Evolutionary conservation across 2,113 vertebrate species (phyloP), one percentile per base, ranked within the genome.

Genomic region (Onychostoma macrolepis): DNA sequence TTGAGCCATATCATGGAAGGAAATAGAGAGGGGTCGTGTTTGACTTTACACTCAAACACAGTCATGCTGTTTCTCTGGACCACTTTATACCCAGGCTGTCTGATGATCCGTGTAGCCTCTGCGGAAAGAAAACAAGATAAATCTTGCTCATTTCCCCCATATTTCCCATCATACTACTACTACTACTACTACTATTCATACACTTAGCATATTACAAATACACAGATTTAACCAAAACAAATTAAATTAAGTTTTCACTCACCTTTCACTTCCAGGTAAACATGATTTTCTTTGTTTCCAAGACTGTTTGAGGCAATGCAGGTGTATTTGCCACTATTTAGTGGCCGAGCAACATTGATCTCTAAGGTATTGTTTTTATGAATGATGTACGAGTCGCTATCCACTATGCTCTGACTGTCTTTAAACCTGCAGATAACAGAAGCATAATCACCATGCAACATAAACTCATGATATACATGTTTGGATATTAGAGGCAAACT

Each of bases 51-150:
- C 90, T 99, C 97, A 88, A 99, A 99, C 28, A 95, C 91, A 17
- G 95, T 96, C 0, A 92, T 95, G 85, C 94, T 93, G 36, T 95
- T 95, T 88, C 94, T 96, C 92, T 98, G 96, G 38, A 98, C 95
- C 77, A 95, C 93, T 89, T 95, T 97, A 91, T 98, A 98, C 90
- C 97, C 96, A 0, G 97, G 97, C 85, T 97, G 97, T 90, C 95
- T 97, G 87, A 99, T 94, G 91, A 99, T 98, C 85, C 97, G 96
- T 0, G 98, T 99, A 53, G 98, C 96, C 90, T 98, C 98, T 99
- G 92, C 92, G 4, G 50, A 72, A 26, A 80, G 2, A 28, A 65
- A 85, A 30, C 6, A 2, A 13, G 2, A 71, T 30, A 9, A 3
- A 69, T 77, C 21, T 13, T 15, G 0, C 17, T 45, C 38, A 58